These are phyloP conservation scores for Trichonephila clavipes DNA, from an alignment of 1,140 invertebrate species.

Conservation along the genomic window DNA sequence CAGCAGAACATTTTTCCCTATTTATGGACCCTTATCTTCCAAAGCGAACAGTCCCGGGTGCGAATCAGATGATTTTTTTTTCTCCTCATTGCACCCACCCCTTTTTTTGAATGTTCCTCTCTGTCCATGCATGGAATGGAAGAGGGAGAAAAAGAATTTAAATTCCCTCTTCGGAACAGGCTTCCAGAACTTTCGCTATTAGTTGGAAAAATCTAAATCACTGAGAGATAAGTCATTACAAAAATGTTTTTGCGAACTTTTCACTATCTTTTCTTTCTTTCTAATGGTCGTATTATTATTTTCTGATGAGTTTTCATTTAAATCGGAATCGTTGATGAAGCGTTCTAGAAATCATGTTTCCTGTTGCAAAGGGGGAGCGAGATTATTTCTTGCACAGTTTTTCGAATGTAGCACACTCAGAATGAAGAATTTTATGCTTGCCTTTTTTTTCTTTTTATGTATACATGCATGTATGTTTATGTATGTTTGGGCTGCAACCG, in stretches of 20 bases:
- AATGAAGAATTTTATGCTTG: not conserved
- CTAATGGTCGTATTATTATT: constrained; percentile 71
- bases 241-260: constrained; percentile 63
- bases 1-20: not conserved
- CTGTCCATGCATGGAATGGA: not conserved
- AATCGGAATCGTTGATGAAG: constrained; percentile 36
- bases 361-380: not conserved
- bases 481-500: not conserved
- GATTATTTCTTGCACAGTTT: constrained; percentile 14
- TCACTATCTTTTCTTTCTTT: constrained; percentile 15
- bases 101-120: not conserved
- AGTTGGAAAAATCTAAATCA: constrained; percentile 73
- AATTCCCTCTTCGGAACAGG: constrained; percentile 39
- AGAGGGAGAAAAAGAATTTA: constrained; percentile 41
- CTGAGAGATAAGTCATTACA: constrained; percentile 66
- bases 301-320: constrained; percentile 67
- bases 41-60: constrained; percentile 10
- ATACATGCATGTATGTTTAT: not conserved
- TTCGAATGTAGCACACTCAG: not conserved
- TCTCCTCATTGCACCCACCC: not conserved
- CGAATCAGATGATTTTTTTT: constrained; percentile 47
- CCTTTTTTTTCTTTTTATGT: not conserved
- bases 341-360: constrained; percentile 20
- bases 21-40: constrained; percentile 47
- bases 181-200: constrained; percentile 64